Percentiles rank a stretch among this genome's conserved stretches.
Conservation (phyloP, 2,888 invertebrate genomes). For the Petrophora chlorosata region DNA sequence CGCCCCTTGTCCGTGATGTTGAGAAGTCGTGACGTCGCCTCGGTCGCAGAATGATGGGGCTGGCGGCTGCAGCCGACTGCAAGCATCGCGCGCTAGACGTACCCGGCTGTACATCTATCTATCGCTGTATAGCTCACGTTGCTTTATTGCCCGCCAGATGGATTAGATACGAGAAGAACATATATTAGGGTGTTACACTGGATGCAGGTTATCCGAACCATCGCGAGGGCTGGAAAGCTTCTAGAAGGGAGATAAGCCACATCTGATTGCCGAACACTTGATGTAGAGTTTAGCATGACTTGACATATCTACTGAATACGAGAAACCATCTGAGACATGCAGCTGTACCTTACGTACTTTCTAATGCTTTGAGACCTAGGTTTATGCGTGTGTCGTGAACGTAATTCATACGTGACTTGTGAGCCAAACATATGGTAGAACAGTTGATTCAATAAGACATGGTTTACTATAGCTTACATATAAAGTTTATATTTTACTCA, state of each 20-base stretch:
- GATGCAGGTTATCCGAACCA: constrained; percentile 1
- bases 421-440: too few species aligned
- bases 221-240: background rate
- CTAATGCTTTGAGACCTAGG: too few species aligned
- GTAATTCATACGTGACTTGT: too few species aligned
- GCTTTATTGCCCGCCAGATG: constrained; percentile 12
- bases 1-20: background rate
- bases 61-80: too few species aligned
- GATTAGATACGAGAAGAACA: constrained; percentile 8
- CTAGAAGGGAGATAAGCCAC: background rate
- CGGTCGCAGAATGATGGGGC: constrained; percentile 11
- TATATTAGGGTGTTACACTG: constrained; percentile 4
- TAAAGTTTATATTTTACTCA: too few species aligned
- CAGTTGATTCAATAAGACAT: too few species aligned
- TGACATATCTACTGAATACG: background rate
- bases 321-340: too few species aligned
- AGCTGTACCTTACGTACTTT: too few species aligned
- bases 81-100: too few species aligned
- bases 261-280: constrained; percentile 1
- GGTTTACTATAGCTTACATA: too few species aligned
- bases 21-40: constrained; percentile 12
- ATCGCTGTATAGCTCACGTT: background rate
- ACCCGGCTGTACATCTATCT: too few species aligned
- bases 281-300: background rate
- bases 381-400: too few species aligned